Conservation (phyloP, 2,888 invertebrate species). For the Minunthozetes semirufus region DNA sequence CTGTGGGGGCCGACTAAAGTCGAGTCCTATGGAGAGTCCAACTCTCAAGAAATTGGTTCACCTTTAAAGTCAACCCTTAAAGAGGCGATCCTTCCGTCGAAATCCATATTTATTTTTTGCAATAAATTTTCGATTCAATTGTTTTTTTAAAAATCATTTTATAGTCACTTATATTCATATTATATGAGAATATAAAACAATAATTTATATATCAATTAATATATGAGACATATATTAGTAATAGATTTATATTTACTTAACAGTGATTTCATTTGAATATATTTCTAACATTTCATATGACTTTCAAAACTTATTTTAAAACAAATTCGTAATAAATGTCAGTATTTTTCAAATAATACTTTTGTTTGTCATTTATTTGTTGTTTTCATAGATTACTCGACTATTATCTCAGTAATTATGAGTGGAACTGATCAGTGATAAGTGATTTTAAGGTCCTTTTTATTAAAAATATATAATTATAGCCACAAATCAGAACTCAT, state of each 20-base stretch:
- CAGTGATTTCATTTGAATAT: too few relatives aligned
- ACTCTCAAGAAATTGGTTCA: slow-evolving; percentile 5
- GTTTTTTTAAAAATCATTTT: not conserved
- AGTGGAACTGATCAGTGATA: too few relatives aligned
- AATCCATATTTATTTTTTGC: not conserved
- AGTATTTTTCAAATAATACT: too few relatives aligned
- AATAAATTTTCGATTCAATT: not conserved
- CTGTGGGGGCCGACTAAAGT: not conserved
- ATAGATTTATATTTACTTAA: too few relatives aligned
- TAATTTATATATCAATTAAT: not conserved
- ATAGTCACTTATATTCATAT: not conserved
- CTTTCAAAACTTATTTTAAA: not conserved
- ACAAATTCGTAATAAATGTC: not conserved
- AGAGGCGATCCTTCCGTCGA: not conserved
- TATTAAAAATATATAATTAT: too few relatives aligned
- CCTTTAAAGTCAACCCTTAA: slow-evolving; percentile 8
- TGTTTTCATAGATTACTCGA: too few relatives aligned
- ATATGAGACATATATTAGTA: not conserved
- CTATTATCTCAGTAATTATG: too few relatives aligned
- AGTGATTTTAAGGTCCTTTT: too few relatives aligned
- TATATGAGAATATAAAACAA: not conserved
- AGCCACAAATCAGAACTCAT: too few relatives aligned
- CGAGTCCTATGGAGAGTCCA: not conserved
- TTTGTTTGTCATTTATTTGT: too few relatives aligned
- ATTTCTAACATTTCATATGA: too few relatives aligned